These are phyloP conservation scores for Lacerta agilis DNA, from an alignment of 2,797 vertebrate genomes.

Conservation along the genomic window DNA sequence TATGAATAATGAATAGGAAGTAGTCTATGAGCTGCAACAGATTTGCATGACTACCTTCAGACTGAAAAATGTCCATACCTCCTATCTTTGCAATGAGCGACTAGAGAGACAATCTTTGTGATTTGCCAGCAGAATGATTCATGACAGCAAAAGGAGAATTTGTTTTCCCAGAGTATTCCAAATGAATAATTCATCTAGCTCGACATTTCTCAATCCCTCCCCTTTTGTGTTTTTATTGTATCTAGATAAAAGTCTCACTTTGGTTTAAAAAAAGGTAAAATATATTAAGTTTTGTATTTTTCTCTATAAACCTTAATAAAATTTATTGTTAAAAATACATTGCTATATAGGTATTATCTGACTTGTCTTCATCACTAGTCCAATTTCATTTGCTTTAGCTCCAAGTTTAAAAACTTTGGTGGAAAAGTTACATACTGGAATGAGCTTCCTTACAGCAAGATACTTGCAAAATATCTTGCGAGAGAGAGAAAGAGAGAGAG, in stretches of 20 bases:
- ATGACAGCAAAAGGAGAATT: constrained; percentile 12
- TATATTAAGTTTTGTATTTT: too few species aligned
- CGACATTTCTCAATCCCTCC: too few species aligned
- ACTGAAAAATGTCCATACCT: constrained; percentile 13
- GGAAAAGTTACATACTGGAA: not conserved
- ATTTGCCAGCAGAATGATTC: constrained; percentile 29
- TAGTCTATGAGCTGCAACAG: not conserved
- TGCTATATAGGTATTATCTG: not conserved
- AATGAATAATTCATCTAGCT: constrained; percentile 19
- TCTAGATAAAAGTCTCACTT: too few species aligned
- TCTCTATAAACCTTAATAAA: too few species aligned
- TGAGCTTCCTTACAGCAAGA: too few species aligned
- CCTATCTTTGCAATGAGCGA: constrained; percentile 20
- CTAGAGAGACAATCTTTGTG: not conserved
- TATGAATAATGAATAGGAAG: constrained; percentile 28
- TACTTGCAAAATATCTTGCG: too few species aligned
- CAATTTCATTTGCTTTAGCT: not conserved
- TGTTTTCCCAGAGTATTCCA: not conserved
- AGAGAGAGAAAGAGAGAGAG: too few species aligned
- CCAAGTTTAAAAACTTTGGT: not conserved
- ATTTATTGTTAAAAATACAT: not conserved
- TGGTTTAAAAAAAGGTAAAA: too few species aligned
- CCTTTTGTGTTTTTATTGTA: too few species aligned
- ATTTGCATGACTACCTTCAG: constrained; percentile 10
- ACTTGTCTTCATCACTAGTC: not conserved